These are phyloP conservation scores for Neostethus bicornis DNA, from an alignment of 2,797 vertebrate species.

Conservation along the genomic window DNA sequence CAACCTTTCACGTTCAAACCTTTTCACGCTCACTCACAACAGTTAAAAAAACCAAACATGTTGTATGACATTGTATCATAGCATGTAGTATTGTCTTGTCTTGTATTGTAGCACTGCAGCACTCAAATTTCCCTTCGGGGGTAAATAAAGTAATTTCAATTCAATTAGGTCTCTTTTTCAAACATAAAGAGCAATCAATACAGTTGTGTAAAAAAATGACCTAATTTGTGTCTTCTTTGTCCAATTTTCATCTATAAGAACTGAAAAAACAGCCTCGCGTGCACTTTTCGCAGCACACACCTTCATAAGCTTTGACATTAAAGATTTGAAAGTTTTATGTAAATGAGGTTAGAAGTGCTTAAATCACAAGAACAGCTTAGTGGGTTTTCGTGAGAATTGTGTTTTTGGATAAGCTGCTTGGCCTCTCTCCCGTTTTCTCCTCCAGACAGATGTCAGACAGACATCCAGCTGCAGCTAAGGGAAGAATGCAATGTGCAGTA, in stretches of 20 bases:
- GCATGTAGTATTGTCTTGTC: too few species aligned
- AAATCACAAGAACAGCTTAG: slow-evolving; percentile 32
- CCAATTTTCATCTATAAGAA: not conserved
- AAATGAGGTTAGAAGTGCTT: slow-evolving; percentile 46
- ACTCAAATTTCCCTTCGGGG: too few species aligned
- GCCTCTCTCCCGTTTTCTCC: slow-evolving; percentile 4
- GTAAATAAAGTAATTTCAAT: too few species aligned
- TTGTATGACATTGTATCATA: too few species aligned
- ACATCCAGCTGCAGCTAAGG: slow-evolving; percentile 18
- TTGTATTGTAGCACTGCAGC: too few species aligned
- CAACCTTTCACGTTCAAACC: too few species aligned
- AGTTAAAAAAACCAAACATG: too few species aligned
- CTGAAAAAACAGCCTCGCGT: slow-evolving; percentile 1
- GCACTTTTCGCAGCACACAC: not conserved
- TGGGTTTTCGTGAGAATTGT: slow-evolving; percentile 32
- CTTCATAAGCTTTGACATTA: slow-evolving; percentile 37
- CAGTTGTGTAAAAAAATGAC: too few species aligned
- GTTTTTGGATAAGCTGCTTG: slow-evolving; percentile 37
- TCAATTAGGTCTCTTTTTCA: too few species aligned
- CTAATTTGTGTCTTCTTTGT: too few species aligned
- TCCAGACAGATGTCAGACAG: slow-evolving; percentile 17
- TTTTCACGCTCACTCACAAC: too few species aligned
- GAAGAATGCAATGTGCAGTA: slow-evolving; percentile 55
- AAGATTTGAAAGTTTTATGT: slow-evolving; percentile 50
- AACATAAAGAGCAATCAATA: too few species aligned